Base-by-base conservation (phyloP, 2,888 invertebrate species). In the Lepidochrysops patricia region DNA sequence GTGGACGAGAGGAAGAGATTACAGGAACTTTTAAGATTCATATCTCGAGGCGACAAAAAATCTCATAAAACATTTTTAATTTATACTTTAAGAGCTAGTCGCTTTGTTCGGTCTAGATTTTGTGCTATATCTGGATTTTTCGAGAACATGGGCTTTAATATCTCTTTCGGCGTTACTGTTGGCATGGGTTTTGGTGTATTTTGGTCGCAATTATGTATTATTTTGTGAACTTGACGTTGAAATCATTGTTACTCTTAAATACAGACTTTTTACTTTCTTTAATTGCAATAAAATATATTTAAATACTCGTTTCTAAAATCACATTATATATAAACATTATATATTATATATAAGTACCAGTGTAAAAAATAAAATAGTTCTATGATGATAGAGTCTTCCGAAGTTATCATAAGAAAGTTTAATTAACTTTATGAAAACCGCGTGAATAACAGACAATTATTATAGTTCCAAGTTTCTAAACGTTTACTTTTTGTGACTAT, bases 11-110 rank as follows among this genome's bases (percentile, higher is more conserved):
- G 52, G 52, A 52, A 27, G 13, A 29, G 57, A 57, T 23, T 57
- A 57, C 34, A 34, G 23, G 26, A 57, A 57, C 57, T 57, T n/a
- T 57, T 57, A 57, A 57, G 35, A 57, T 57, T 57, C 35, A 57
- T 57, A 54, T 54, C 54, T 54, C 29, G 29, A 9, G 54, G 27
- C 54, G 29, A 29, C 54, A 54, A 54, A 54, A 52, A 54, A 54
- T 54, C 29, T 54, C 54, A 54, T 54, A 54, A 54, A 54, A 54
- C 29, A 54, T 54, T 54, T 29, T 54, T 54, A 54, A 54, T 54
- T 54, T 54, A 29, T 29, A 54, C 54, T 29, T 29, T 12, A 29
- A 54, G 29, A 13, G 29, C 54, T 32, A 52, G 32, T 23, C 9
- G 1, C 15, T 29, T 15, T 54, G 54, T 54, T 23, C 32, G 29